Conservation (phyloP, 2,797 vertebrate genomes). For the Spinibarbus caldwelli region DNA sequence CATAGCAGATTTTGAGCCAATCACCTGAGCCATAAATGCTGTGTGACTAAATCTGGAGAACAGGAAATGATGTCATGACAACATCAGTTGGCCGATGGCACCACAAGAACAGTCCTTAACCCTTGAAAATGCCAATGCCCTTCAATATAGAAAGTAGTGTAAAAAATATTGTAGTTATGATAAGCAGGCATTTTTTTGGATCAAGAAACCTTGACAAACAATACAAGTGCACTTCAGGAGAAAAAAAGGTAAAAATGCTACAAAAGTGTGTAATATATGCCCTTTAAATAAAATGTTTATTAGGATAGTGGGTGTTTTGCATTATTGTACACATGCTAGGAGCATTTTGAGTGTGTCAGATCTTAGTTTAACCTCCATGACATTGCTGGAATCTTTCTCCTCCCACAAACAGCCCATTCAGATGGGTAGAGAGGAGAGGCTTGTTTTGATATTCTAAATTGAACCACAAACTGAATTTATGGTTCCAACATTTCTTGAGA, state of each 20-base stretch:
- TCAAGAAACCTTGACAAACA: neutral
- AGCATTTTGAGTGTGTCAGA: constrained; percentile 16
- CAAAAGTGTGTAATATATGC: neutral
- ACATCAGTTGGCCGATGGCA: neutral
- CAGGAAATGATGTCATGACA: neutral
- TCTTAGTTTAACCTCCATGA: constrained; percentile 67
- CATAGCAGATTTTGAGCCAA: neutral
- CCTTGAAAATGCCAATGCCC: neutral
- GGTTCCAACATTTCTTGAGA: constrained; percentile 54
- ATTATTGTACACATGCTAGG: constrained; percentile 12
- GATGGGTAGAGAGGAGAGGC: constrained; percentile 30
- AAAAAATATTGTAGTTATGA: neutral
- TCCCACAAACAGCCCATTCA: constrained; percentile 23
- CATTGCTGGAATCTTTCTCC: constrained; percentile 60
- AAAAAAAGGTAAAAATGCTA: neutral
- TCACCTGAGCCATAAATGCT: neutral
- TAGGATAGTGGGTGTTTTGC: neutral
- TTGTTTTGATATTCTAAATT: constrained; percentile 58
- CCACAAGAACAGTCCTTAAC: neutral
- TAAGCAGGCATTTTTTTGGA: neutral
- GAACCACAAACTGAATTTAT: constrained; percentile 54
- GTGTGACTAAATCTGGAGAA: neutral
- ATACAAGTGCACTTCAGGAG: neutral
- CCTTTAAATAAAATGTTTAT: neutral
- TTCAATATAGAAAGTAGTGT: neutral